Evolutionary conservation across 1,140 invertebrate species (phyloP).

Genomic region (Chrysoperla carnea): DNA sequence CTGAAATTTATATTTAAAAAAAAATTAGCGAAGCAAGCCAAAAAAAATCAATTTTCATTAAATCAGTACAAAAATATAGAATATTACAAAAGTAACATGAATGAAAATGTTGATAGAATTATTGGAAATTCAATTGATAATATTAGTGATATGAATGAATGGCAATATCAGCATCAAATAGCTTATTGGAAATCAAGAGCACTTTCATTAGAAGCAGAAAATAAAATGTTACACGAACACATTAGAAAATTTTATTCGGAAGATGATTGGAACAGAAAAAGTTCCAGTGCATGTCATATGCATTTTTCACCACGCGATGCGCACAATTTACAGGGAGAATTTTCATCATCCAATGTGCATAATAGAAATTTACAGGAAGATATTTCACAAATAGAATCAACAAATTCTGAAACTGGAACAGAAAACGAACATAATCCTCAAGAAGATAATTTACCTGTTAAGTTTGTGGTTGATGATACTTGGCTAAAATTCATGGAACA

Average conservation of each 20-base stretch:
- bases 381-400: not conserved
- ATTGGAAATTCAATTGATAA: too few relatives aligned
- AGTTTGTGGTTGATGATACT: too few relatives aligned
- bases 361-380: constrained; percentile 4
- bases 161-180: constrained; percentile 34
- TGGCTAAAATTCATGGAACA: too few relatives aligned
- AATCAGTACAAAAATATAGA: too few relatives aligned
- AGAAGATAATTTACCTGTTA: too few relatives aligned
- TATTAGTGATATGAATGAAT: constrained; percentile 1
- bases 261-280: not conserved
- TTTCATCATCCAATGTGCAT: not conserved
- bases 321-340: not conserved
- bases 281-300: not conserved
- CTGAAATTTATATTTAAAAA: too few relatives aligned
- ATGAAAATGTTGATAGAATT: too few relatives aligned
- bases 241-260: constrained; percentile 12
- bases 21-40: too few relatives aligned
- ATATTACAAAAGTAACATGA: too few relatives aligned
- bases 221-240: constrained; percentile 29
- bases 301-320: not conserved
- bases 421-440: too few relatives aligned
- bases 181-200: constrained; percentile 49
- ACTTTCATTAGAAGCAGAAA: constrained; percentile 41
- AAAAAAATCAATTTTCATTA: too few relatives aligned
- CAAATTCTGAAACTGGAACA: constrained; percentile 6